Evolutionary conservation across 2,797 vertebrate genomes (phyloP).

Genomic region (Eleutherodactylus coqui): DNA sequence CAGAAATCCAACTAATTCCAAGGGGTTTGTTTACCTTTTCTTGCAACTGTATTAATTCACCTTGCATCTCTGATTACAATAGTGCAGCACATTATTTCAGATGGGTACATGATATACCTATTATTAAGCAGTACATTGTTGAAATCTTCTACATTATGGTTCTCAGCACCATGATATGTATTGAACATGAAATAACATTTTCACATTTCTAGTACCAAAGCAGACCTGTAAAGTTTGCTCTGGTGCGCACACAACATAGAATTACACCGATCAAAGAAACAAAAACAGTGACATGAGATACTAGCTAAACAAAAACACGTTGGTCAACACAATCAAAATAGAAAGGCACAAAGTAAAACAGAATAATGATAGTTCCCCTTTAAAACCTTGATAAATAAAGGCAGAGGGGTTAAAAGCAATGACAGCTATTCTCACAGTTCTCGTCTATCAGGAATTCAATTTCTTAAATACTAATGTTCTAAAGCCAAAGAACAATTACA

Average conservation of each 20-base stretch:
- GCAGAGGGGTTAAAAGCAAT: conserved; percentile 10
- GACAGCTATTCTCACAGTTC: conserved; percentile 5
- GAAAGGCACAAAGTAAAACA: conserved; percentile 53
- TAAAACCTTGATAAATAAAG: conserved; percentile 31
- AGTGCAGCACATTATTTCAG: not conserved
- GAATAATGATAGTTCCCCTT: conserved; percentile 42
- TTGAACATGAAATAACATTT: not conserved
- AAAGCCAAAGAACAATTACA: conserved; percentile 37
- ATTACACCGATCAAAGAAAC: not conserved
- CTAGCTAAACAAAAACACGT: not conserved
- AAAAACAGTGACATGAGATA: not conserved
- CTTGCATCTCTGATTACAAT: not conserved
- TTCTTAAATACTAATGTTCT: conserved; percentile 28
- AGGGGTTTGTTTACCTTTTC: no score
- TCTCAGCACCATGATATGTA: not conserved
- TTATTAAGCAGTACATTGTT: not conserved
- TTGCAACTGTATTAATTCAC: not conserved
- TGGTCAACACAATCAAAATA: not conserved
- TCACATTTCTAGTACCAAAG: not conserved
- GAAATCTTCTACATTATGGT: not conserved
- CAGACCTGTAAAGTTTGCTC: not conserved
- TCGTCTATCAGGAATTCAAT: conserved; percentile 11
- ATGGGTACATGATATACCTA: not conserved
- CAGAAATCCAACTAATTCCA: no score
- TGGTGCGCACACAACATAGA: not conserved